A percentile compares a stretch with the other conserved stretches of the same genome.
These are phyloP conservation scores for Eulithis prunata DNA, from an alignment of 2,888 invertebrate species.

Conservation along the genomic window DNA sequence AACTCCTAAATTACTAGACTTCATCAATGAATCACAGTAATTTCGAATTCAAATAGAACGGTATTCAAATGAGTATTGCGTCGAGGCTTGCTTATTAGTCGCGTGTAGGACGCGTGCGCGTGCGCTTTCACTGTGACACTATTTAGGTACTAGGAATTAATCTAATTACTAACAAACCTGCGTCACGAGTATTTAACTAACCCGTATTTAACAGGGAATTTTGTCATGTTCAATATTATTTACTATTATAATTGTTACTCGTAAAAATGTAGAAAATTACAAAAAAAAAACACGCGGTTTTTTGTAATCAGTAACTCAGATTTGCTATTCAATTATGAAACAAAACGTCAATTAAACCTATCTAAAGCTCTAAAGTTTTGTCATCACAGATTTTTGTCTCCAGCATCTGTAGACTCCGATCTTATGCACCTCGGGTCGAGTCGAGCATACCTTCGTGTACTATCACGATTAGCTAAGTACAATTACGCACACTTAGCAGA, in stretches of 20 bases:
- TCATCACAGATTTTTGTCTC: no score
- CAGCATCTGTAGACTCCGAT: no score
- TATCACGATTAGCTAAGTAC: constrained; percentile 38
- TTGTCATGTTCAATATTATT: no score
- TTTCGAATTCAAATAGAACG: constrained; percentile 69
- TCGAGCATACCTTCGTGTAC: constrained; percentile 11
- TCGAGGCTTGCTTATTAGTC: constrained; percentile 53
- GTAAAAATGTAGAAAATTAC: no score
- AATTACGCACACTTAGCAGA: constrained; percentile 42
- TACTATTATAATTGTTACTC: no score
- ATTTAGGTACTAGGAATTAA: neutral
- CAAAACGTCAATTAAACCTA: no score
- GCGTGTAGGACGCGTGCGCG: constrained; percentile 63
- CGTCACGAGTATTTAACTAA: neutral
- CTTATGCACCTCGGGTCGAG: neutral
- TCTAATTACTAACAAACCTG: constrained; percentile 1
- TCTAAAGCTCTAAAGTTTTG: no score
- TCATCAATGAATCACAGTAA: constrained; percentile 63
- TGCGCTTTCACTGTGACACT: constrained; percentile 46
- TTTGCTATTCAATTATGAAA: no score
- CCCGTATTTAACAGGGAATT: no score
- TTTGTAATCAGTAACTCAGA: no score
- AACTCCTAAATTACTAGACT: constrained; percentile 38
- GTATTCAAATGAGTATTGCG: constrained; percentile 72
- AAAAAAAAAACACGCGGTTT: no score